phyloP scores from a whole-genome alignment of 30 jellyfish, hydroid and myxozoan genomes.

The Catostylus mosaicus region DNA sequence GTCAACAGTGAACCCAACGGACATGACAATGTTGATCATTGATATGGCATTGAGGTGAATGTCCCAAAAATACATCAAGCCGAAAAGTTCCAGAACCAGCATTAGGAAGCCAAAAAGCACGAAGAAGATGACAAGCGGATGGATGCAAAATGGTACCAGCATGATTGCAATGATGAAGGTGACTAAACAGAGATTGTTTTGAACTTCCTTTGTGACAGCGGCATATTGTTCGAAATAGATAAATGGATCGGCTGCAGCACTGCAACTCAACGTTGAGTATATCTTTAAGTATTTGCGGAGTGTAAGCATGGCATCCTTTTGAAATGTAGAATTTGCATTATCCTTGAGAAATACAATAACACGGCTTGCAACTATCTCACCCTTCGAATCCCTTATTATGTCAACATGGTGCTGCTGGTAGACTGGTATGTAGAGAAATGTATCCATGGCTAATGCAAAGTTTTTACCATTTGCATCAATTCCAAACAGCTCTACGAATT shows the following conservation, averaged over 20 bases:
- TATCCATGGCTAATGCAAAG: constrained; percentile 8
- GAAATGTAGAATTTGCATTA: constrained; percentile 54
- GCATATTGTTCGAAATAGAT: constrained; percentile 91
- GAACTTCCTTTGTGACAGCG: constrained; percentile 63
- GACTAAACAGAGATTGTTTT: constrained; percentile 55
- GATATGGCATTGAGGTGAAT: constrained; percentile 86
- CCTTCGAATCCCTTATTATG: constrained; percentile 25
- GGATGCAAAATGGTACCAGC: constrained; percentile 83
- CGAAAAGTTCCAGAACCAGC: constrained; percentile 79
- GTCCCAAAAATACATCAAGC: constrained; percentile 90
- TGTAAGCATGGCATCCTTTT: constrained; percentile 82
- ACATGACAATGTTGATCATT: constrained; percentile 92
- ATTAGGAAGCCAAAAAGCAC: constrained; percentile 67
- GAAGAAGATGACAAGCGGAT: constrained; percentile 71
- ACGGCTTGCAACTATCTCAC: constrained; percentile 80
- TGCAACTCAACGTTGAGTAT: neutral
- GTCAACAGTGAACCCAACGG: constrained; percentile 96
- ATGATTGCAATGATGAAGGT: constrained; percentile 69
- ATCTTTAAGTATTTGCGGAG: constrained; percentile 61
- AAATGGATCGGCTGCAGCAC: constrained; percentile 66
- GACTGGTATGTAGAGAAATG: constrained; percentile 26
- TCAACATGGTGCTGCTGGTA: constrained; percentile 61
- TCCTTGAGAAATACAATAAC: constrained; percentile 69
- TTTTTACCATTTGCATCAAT: constrained; percentile 14
- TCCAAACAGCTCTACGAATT: constrained; percentile 12